A percentile compares a stretch with the other conserved stretches of the same genome.
Evolutionary conservation across 2,113 vertebrate species (phyloP).

Genomic region (Fulica atra): DNA sequence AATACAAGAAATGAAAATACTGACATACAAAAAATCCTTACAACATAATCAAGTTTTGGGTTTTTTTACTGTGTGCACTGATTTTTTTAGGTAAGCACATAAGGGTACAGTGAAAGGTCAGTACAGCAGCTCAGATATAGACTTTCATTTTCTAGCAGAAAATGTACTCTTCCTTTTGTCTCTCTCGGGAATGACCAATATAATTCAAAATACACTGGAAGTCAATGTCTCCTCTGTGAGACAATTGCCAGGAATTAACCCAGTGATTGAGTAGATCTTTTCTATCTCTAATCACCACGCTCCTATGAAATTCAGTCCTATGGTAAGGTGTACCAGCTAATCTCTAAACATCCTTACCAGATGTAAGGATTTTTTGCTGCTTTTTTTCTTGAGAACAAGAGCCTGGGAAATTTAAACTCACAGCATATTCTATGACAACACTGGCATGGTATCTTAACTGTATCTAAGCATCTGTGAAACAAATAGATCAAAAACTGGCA

Average conservation of each 20-base stretch:
- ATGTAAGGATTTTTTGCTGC: background rate
- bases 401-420: background rate
- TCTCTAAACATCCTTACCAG: background rate
- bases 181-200: background rate
- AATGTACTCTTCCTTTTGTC: background rate
- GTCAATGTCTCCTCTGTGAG: background rate
- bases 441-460: background rate
- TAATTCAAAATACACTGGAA: background rate
- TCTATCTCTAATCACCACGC: background rate
- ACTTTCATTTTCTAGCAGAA: background rate
- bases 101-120: background rate
- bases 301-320: background rate
- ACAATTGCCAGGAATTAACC: background rate
- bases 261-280: background rate
- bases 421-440: background rate
- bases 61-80: background rate
- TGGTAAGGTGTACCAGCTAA: background rate
- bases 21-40: background rate
- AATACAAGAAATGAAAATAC: background rate
- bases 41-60: background rate
- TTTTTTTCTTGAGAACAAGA: conserved; percentile 5
- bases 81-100: background rate
- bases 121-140: background rate
- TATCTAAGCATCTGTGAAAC: conserved; percentile 1
- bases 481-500: background rate